Percentiles rank a stretch among this genome's conserved stretches.
phyloP scores from a whole-genome alignment of 2,797 vertebrate genomes.

The Neostethus bicornis region DNA sequence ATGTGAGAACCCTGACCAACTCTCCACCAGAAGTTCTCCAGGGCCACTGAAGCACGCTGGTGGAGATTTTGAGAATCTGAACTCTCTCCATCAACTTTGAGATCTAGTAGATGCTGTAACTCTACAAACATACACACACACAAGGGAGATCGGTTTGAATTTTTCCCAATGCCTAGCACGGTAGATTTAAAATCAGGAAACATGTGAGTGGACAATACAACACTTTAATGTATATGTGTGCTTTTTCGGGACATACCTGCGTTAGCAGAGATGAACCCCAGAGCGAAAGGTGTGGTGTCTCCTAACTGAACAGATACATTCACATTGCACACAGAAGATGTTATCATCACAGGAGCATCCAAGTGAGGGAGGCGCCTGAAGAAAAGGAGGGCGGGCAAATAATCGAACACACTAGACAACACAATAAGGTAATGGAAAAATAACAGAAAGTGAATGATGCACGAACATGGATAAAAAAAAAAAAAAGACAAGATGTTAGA shows the following conservation, averaged over 20 bases:
- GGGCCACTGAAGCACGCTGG: conserved; percentile 83
- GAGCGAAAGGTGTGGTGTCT: conserved; percentile 93
- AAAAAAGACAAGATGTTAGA: conserved; percentile 22
- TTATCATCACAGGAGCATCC: conserved; percentile 89
- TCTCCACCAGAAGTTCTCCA: conserved; percentile 97
- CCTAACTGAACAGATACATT: conserved; percentile 93
- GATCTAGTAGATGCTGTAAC: conserved; percentile 77
- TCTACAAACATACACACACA: conserved; percentile 63
- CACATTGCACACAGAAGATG: conserved; percentile 88
- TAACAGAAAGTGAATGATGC: conserved; percentile 40
- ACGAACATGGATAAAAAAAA: conserved; percentile 48
- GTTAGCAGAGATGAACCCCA: conserved; percentile 90
- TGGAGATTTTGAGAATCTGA: conserved; percentile 84
- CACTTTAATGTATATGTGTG: neutral
- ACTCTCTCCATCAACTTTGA: conserved; percentile 79
- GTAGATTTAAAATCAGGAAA: no score
- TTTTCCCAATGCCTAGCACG: no score
- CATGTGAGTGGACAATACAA: neutral
- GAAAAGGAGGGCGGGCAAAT: conserved; percentile 69
- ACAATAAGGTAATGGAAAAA: conserved; percentile 35
- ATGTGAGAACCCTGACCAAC: conserved; percentile 98
- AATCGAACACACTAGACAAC: conserved; percentile 68
- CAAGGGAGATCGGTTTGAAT: no score
- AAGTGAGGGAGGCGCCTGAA: conserved; percentile 87
- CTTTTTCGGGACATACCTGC: conserved; percentile 80